Percentiles rank a stretch among this genome's conserved stretches.
phyloP scores from a whole-genome alignment of 2,797 vertebrate genomes.

The Podarcis lilfordi region DNA sequence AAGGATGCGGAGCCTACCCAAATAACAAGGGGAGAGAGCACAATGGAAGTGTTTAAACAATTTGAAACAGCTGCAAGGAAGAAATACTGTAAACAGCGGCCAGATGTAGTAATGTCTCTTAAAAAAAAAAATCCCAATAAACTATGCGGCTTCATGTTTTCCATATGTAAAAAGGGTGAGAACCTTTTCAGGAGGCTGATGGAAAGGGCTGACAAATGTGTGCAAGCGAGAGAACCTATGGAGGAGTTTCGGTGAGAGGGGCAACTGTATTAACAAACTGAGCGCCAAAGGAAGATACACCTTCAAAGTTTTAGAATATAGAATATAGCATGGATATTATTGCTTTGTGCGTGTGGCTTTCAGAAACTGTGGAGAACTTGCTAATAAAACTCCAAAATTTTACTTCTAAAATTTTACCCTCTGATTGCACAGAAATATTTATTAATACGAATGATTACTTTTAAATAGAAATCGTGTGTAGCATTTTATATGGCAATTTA shows the following conservation, averaged over 20 bases:
- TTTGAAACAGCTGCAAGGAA: constrained; percentile 6
- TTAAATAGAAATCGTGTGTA: not conserved
- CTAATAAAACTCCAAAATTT: not conserved
- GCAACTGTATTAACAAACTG: not conserved
- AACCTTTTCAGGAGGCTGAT: not conserved
- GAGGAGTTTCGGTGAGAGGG: not conserved
- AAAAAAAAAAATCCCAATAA: too few relatives aligned
- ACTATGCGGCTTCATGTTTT: not conserved
- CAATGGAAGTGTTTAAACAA: not conserved
- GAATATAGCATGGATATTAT: not conserved
- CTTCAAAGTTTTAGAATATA: not conserved
- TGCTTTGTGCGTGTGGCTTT: not conserved
- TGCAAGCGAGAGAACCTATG: not conserved
- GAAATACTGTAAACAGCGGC: constrained; percentile 10
- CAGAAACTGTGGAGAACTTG: not conserved
- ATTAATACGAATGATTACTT: too few relatives aligned
- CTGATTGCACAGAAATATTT: too few relatives aligned
- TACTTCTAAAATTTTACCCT: not conserved
- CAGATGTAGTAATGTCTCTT: not conserved
- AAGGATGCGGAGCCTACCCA: not conserved
- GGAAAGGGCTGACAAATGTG: not conserved
- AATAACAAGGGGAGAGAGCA: not conserved
- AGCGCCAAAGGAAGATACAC: not conserved
- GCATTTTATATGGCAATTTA: not conserved
- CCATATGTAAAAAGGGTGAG: not conserved